phyloP scores from a whole-genome alignment of 2,797 vertebrate genomes.

The Momotus momota region DNA sequence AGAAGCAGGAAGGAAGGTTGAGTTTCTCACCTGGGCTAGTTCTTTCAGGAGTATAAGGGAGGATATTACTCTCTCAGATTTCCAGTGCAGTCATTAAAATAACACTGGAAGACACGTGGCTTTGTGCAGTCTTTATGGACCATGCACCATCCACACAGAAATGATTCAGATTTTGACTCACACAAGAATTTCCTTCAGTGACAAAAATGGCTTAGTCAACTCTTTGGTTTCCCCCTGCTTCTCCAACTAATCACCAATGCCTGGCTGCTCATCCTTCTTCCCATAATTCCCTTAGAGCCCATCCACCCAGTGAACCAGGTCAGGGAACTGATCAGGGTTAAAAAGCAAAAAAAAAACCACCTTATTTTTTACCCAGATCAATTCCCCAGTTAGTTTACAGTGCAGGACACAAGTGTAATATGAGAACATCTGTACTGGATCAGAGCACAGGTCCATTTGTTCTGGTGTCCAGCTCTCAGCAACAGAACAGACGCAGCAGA shows the following conservation, averaged over 20 bases:
- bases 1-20: not conserved
- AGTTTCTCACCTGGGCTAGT: not conserved
- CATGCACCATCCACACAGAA: not conserved
- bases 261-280: not conserved
- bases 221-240: not conserved
- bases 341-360: not conserved
- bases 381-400: not conserved
- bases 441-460: not conserved
- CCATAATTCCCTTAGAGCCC: not conserved
- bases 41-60: not conserved
- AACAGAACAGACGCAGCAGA: constrained; percentile 2
- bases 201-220: not conserved
- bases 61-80: not conserved
- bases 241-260: not conserved
- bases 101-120: not conserved
- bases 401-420: not conserved
- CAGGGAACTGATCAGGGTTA: not conserved
- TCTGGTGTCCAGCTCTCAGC: not conserved
- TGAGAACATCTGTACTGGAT: not conserved
- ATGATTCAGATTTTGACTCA: not conserved
- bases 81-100: not conserved
- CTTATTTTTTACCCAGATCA: not conserved
- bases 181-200: not conserved
- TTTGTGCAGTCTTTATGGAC: not conserved
- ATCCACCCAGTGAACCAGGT: not conserved